Evolutionary conservation across 2,888 invertebrate genomes (phyloP), one percentile per base, ranked within the genome.

Genomic region (Cantharis rustica): DNA sequence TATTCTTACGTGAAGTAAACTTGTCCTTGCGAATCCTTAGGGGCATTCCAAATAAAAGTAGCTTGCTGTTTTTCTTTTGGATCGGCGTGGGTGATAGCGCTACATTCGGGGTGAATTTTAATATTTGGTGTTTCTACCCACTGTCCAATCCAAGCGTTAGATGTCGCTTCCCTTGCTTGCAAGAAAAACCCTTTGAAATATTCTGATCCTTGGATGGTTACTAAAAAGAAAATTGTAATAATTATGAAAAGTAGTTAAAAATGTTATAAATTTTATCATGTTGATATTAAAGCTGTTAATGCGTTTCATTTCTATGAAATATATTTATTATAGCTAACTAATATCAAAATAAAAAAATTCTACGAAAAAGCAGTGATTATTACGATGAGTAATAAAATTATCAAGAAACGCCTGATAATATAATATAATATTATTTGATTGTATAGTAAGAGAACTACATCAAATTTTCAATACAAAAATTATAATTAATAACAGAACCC

Each of bases 111-210:
- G 84, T 95, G 94, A 3, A 92, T 89, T 81, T 93, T 95, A 2
- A 94, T 94, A 85, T 95, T 95, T 0, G 93, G 92, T 0, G 93
- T 92, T 80, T 92, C 91, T 78, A 92, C 90, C 93, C 94, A 95
- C 62, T 91, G 89, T 2, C 95, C 95, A 68, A 95, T 89, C 95
- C 95, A 95, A 79, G 93, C 90, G 84, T 95, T 91, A 0, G 92
- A 91, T 76, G 91, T 90, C 10, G 90, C 91, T 82, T 95, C 95
- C 62, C 95, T 92, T 0, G 94, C 95, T 89, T 95, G 95, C 68
- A 95, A 88, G 87, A 95, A 94, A 90, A 95, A 95, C n/a, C 95
- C 95, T 83, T 94, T 93, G 89, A 95, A 95, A 1, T 92, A 88
- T 15, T 90, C 91, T 0, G 77, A 62, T 13, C 87, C 86, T 72